Percentiles rank a stretch among this genome's conserved stretches.
phyloP scores from a whole-genome alignment of 2,888 invertebrate genomes.

The Drosophila mettleri region DNA sequence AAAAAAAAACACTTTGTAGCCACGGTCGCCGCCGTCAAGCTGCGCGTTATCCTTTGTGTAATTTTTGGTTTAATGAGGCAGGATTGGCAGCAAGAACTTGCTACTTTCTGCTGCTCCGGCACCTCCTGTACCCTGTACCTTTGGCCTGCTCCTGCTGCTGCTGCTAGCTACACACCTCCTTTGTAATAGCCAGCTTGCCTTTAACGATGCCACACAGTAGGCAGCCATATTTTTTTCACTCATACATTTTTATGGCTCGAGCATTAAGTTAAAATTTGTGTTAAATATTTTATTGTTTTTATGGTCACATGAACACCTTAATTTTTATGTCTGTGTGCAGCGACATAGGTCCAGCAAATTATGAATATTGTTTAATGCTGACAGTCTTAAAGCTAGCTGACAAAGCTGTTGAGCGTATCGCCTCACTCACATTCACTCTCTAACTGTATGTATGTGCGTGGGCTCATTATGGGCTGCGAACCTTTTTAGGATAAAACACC shows the following conservation, averaged over 20 bases:
- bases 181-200: constrained; percentile 31
- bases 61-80: constrained; percentile 80
- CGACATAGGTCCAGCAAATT: constrained; percentile 41
- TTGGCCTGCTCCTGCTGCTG: neutral
- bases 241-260: constrained; percentile 68
- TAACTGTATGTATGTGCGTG: constrained; percentile 25
- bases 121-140: neutral
- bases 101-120: constrained; percentile 5
- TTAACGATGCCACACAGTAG: constrained; percentile 56
- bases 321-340: constrained; percentile 45
- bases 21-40: constrained; percentile 50
- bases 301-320: constrained; percentile 72
- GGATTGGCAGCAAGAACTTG: constrained; percentile 54
- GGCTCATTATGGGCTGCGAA: constrained; percentile 53
- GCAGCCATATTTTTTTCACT: constrained; percentile 54
- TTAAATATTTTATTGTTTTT: constrained; percentile 81
- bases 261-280: constrained; percentile 80
- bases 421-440: neutral
- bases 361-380: constrained; percentile 38
- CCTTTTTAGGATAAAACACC: constrained; percentile 20
- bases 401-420: neutral
- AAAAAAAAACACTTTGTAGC: constrained; percentile 30
- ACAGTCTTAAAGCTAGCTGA: neutral
- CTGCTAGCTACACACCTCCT: neutral
- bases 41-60: constrained; percentile 78